Conservation (phyloP, 2,888 invertebrate genomes). For the Embidobia sp. region DNA sequence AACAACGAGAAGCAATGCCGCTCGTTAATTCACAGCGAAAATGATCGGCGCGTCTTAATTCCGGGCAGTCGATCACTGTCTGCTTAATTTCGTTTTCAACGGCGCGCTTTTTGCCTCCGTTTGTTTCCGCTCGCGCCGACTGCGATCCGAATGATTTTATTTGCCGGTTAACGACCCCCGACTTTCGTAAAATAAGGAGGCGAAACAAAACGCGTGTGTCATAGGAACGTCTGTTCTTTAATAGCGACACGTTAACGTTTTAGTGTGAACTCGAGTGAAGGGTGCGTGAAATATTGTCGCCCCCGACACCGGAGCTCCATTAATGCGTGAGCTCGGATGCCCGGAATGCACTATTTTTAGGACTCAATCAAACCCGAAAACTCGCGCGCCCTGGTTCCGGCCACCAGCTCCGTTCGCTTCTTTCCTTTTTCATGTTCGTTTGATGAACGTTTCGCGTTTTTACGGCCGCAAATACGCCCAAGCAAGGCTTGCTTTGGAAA, state of each 20-base stretch:
- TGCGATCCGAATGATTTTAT: slow-evolving; percentile 44
- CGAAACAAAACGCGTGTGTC: slow-evolving; percentile 52
- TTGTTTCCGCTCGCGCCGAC: too few species aligned
- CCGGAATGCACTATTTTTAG: slow-evolving; percentile 52
- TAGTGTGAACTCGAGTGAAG: slow-evolving; percentile 45
- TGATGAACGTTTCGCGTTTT: slow-evolving; percentile 4
- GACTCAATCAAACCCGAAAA: slow-evolving; percentile 43
- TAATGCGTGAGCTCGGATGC: slow-evolving; percentile 50
- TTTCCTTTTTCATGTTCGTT: background rate
- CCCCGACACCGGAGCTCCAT: slow-evolving; percentile 48
- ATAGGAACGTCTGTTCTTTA: slow-evolving; percentile 54
- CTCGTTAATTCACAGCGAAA: too few species aligned
- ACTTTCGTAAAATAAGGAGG: slow-evolving; percentile 22
- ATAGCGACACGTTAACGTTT: slow-evolving; percentile 50
- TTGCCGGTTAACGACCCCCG: slow-evolving; percentile 47
- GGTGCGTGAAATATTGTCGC: slow-evolving; percentile 49
- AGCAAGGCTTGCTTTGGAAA: background rate
- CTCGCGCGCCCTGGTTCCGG: too few species aligned
- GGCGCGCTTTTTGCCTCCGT: too few species aligned
- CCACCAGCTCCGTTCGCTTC: too few species aligned
- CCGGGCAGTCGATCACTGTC: too few species aligned
- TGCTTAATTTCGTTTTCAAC: too few species aligned
- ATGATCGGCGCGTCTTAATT: too few species aligned
- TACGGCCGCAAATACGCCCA: background rate
- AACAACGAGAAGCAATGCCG: too few species aligned